Evolutionary conservation across 1,140 invertebrate genomes (phyloP), one percentile per base, ranked within the genome.

Genomic region (Drosophila ananassae): DNA sequence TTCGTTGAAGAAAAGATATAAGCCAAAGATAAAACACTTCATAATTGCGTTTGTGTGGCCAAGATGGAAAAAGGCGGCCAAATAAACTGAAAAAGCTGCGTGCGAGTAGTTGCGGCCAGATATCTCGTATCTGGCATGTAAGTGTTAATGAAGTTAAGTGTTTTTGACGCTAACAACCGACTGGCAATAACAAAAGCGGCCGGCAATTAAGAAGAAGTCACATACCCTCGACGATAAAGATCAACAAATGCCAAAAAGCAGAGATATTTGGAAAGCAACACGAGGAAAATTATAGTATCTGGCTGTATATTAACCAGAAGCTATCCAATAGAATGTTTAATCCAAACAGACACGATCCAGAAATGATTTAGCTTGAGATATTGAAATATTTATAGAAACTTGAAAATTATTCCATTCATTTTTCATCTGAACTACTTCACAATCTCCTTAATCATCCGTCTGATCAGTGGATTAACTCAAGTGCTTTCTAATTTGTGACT

Each of bases 131-230:
- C 83, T 89, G 57, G 73, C 83, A 83, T 89, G 83, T 89, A 89
- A 89, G 83, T 89, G 83, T 89, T 89, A 89, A 89, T 89, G 83
- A 89, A 89, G 83, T 77, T 89, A 89, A 89, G 83, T 89, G 83
- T 89, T 89, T 89, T 89, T 83, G 79, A 83, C 79, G 83, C 76
- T 67, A 77, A 82, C 53, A 60, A 79, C 69, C 66, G 54, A 69
- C 79, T 63, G 51, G 79, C 61, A 78, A 60, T 72, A 73, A 64
- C 68, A 72, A 75, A 62, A 66, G 71, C 81, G 85, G 66, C 73
- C 69, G 89, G 72, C 83, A 78, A 85, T 87, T 81, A 87, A 87
- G 87, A 78, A 82, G 73, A 74, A 85, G 77, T 85, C 82, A 63
- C 81, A 87, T 84, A 77, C 81, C 81, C 75, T 69, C 37, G 39